phyloP scores from a whole-genome alignment of 2,888 invertebrate species.

The Idaea biselata region DNA sequence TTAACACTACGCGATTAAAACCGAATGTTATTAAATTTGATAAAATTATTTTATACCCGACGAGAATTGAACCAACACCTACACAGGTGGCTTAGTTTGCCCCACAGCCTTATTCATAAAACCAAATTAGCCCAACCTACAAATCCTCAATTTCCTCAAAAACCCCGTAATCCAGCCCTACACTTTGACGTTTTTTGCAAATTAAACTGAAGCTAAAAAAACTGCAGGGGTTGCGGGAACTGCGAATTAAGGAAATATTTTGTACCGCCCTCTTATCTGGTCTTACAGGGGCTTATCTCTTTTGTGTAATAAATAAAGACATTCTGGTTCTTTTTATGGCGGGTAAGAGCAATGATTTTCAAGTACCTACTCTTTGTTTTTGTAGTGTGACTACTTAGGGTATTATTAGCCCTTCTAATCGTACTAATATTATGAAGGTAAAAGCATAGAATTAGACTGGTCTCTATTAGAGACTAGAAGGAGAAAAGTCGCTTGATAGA shows the following conservation, averaged over 20 bases:
- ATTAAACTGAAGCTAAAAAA: constrained; percentile 37
- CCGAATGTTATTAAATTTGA: too few relatives aligned
- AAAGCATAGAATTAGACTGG: too few relatives aligned
- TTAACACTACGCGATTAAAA: too few relatives aligned
- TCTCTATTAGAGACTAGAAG: too few relatives aligned
- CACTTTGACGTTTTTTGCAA: constrained; percentile 28
- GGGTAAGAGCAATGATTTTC: not conserved
- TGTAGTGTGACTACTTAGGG: not conserved
- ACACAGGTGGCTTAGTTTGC: too few relatives aligned
- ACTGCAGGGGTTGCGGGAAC: constrained; percentile 28
- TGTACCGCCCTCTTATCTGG: constrained; percentile 29
- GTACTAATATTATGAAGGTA: too few relatives aligned
- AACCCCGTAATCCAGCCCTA: constrained; percentile 11
- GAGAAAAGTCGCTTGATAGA: too few relatives aligned
- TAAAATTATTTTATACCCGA: too few relatives aligned
- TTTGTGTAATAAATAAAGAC: not conserved
- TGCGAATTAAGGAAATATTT: constrained; percentile 40
- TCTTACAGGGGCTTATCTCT: constrained; percentile 20
- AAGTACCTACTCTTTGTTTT: not conserved
- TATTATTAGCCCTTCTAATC: not conserved
- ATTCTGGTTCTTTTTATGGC: not conserved
- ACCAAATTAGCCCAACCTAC: not conserved
- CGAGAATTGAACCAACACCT: too few relatives aligned
- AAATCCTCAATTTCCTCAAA: not conserved
- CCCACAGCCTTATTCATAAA: too few relatives aligned